Base-by-base conservation (phyloP, 2,113 vertebrate genomes). In the Talpa occidentalis region DNA sequence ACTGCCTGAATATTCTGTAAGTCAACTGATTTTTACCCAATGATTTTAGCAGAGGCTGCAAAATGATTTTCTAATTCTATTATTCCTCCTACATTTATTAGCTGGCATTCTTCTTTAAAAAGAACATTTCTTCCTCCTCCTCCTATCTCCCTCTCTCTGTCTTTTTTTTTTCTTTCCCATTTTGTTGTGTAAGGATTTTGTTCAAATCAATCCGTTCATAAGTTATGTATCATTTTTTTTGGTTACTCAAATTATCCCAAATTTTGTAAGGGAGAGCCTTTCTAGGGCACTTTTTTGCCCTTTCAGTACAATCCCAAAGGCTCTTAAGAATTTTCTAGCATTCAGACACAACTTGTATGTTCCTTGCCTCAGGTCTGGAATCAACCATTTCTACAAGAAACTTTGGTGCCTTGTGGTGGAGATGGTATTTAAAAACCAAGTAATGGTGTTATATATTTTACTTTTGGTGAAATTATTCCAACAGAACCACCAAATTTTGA, bases 381-480 rank as follows among this genome's bases (percentile, higher is more conserved):
- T 64, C 21, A 80, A 44, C 35, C 15, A 40, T 80, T 80, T 93
- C 66, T 93, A 42, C 42, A 87, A 69, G 59, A 88, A 74, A 12
- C 14, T 82, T 30, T 47, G 37, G 32, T 74, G 42, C 14, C 30
- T 88, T 37, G 88, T 28, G 8, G 26, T 47, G 24, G 32, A 78
- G 49, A 69, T 37, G 32, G 19, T 67, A 70, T 70, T 83, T 67
- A 76, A 37, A 67, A 76, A 56, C 19, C 24, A 89, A 77, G 72
- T n/a, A 82, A 40, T 32, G 17, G 2, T 76, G 47, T 54, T 49
- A 32, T 47, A 37, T 32, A 66, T 66, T 66, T 81, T 37, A 59
- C 47, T 93, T 87, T 40, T 17, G 32, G 59, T 26, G 37, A 82
- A 88, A 73, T 88, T 88, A 81, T 82, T 88, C 77, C 32, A 54